Evolutionary conservation across 2,888 invertebrate species (phyloP).

Genomic region (Acanthococcus lagerstroemiae): DNA sequence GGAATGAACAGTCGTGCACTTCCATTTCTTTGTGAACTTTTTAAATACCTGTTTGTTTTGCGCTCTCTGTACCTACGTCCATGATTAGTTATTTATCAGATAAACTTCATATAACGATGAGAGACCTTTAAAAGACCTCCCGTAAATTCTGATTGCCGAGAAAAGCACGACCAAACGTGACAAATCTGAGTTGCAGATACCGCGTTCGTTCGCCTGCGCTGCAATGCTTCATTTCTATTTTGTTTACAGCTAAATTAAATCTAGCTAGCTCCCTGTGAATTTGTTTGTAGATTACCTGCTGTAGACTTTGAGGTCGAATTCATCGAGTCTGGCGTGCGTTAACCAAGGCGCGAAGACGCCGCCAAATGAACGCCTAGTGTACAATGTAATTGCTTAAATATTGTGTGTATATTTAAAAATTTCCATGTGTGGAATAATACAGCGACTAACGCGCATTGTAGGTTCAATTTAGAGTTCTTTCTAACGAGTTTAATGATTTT

Average conservation of each 20-base stretch:
- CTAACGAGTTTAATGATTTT: no score
- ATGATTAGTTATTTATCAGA: constrained; percentile 28
- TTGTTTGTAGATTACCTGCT: no score
- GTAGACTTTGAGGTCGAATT: no score
- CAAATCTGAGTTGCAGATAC: constrained; percentile 17
- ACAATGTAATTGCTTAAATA: no score
- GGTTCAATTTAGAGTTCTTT: no score
- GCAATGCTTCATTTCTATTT: neutral
- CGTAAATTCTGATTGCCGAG: constrained; percentile 23
- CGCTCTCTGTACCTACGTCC: neutral
- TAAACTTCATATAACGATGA: constrained; percentile 16
- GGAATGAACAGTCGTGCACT: constrained; percentile 25
- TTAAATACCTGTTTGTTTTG: constrained; percentile 10
- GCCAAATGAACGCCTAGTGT: no score
- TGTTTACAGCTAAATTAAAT: neutral
- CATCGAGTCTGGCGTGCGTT: no score
- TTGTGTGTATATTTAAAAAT: no score
- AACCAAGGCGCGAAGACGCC: no score
- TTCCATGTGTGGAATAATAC: no score
- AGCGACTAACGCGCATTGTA: no score
- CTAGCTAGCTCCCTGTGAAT: no score
- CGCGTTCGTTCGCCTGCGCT: neutral
- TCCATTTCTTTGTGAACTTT: neutral
- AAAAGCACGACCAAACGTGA: constrained; percentile 27
- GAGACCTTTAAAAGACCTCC: constrained; percentile 19